These are phyloP conservation scores for Oreochromis grahami DNA, from an alignment of 2,797 vertebrate genomes.

Conservation along the genomic window DNA sequence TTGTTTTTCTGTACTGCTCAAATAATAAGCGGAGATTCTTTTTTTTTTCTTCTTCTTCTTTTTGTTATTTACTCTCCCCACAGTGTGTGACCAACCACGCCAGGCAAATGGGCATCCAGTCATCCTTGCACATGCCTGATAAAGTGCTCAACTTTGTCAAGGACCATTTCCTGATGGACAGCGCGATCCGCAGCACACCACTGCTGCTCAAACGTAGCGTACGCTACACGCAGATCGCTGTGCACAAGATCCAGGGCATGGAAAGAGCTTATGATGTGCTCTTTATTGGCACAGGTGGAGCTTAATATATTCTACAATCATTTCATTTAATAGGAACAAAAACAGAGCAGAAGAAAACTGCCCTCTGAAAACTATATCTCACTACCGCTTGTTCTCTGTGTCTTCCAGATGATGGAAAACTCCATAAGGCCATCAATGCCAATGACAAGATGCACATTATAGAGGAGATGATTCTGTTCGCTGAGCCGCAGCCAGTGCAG, in stretches of 20 bases:
- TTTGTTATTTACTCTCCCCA: neutral
- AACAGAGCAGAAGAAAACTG: neutral
- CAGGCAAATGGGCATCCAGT: slow-evolving; percentile 83
- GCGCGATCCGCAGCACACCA: slow-evolving; percentile 81
- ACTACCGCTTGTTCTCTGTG: neutral
- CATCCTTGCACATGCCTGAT: slow-evolving; percentile 91
- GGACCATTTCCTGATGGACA: slow-evolving; percentile 95
- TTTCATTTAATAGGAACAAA: neutral
- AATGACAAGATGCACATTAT: slow-evolving; percentile 82
- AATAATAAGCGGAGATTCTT: neutral
- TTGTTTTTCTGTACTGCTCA: neutral
- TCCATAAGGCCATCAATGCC: slow-evolving; percentile 87
- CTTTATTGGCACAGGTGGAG: slow-evolving; percentile 87
- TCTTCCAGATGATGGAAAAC: slow-evolving; percentile 81
- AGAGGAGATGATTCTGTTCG: slow-evolving; percentile 87
- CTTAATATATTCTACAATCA: neutral
- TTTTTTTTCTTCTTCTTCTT: slow-evolving; percentile 7
- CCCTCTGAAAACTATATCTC: neutral
- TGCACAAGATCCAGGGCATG: slow-evolving; percentile 82
- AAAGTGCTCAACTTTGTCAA: slow-evolving; percentile 95
- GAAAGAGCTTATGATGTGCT: slow-evolving; percentile 82
- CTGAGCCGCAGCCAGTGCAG: slow-evolving; percentile 78
- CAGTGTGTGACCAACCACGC: slow-evolving; percentile 87
- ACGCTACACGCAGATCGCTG: slow-evolving; percentile 85
- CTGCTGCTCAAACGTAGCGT: slow-evolving; percentile 83